Evolutionary conservation across 2,797 vertebrate genomes (phyloP).

Genomic region (Arctocebus calabarensis): DNA sequence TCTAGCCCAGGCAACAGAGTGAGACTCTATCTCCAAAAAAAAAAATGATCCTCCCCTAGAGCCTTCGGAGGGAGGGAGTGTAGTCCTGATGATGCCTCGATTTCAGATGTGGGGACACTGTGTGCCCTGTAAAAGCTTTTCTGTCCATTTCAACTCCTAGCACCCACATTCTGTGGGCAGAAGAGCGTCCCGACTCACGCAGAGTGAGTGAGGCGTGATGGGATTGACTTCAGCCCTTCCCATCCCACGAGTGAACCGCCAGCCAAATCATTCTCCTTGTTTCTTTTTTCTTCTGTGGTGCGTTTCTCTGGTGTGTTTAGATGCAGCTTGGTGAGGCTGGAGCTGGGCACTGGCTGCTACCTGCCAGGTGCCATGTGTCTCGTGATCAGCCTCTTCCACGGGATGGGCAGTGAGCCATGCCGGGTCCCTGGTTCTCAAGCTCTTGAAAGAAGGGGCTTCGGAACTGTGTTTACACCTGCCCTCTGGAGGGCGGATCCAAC

Average conservation of each 20-base stretch:
- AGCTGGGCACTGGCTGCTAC: fast-evolving
- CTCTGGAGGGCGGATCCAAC: background rate
- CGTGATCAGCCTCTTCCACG: background rate
- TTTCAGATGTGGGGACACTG: background rate
- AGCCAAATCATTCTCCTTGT: too few species aligned
- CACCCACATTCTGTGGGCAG: background rate
- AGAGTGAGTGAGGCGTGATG: background rate
- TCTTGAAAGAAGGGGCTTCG: fast-evolving
- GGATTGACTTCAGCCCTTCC: background rate
- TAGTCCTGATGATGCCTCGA: background rate
- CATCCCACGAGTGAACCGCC: background rate
- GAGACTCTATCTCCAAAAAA: too few species aligned
- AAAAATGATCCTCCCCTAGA: background rate
- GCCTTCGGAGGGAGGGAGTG: background rate
- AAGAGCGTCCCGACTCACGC: background rate
- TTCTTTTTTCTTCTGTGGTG: background rate
- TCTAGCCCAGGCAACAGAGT: too few species aligned
- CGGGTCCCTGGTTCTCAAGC: too few species aligned
- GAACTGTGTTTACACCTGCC: background rate
- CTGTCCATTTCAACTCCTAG: too few species aligned
- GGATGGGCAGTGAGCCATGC: fast-evolving
- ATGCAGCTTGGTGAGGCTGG: background rate
- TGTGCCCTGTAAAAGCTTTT: background rate
- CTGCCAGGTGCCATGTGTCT: background rate
- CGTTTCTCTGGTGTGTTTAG: too few species aligned